phyloP scores from a whole-genome alignment of 2,797 vertebrate genomes.

The Morus bassanus region DNA sequence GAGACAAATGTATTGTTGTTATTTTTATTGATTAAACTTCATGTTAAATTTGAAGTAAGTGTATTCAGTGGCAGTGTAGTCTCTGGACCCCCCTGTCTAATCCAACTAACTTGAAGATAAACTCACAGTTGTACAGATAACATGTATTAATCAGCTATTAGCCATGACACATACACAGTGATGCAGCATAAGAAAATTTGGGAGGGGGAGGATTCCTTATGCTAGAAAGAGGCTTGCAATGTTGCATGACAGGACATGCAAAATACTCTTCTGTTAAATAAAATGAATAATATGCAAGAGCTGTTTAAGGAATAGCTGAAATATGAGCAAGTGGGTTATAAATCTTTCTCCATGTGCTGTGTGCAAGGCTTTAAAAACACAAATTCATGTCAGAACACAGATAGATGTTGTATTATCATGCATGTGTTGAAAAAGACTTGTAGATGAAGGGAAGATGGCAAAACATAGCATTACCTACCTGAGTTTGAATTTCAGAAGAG shows the following conservation, averaged over 20 bases:
- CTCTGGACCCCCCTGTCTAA: slow-evolving; percentile 13
- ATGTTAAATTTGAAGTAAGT: slow-evolving; percentile 1
- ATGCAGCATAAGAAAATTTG: background rate
- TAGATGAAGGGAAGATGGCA: background rate
- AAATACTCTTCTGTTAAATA: background rate
- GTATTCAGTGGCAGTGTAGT: background rate
- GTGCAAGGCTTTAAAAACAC: background rate
- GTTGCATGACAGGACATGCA: background rate
- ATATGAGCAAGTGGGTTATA: background rate
- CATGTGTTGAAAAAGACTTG: background rate
- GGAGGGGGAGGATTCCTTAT: background rate
- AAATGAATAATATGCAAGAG: background rate
- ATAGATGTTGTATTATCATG: background rate
- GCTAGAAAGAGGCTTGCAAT: background rate
- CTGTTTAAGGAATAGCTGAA: background rate
- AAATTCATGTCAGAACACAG: background rate
- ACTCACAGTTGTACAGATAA: background rate
- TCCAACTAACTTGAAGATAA: slow-evolving; percentile 26
- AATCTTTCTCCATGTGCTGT: background rate
- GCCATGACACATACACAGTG: background rate
- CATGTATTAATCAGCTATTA: background rate
- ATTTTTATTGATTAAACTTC: slow-evolving; percentile 58
- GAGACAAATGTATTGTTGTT: background rate
- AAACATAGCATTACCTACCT: background rate
- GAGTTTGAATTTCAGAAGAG: background rate